phyloP scores from a whole-genome alignment of 2,888 invertebrate genomes.

The Gasteruption jaculator region DNA sequence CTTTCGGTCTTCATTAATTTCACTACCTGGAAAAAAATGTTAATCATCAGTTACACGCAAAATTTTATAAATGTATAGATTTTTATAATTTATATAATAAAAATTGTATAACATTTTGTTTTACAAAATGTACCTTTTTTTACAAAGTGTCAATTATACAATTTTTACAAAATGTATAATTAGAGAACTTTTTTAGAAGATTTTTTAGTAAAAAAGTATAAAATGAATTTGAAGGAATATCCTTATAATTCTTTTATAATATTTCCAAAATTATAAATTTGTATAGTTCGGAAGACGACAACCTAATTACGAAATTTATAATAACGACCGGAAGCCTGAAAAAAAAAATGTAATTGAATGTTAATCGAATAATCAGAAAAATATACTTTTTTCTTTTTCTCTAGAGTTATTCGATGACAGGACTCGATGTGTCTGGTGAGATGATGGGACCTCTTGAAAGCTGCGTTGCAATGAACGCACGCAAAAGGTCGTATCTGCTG shows the following conservation, averaged over 20 bases:
- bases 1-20: slow-evolving; percentile 39
- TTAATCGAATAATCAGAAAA: too few species aligned
- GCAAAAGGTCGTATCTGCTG: slow-evolving; percentile 44
- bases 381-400: slow-evolving; percentile 36
- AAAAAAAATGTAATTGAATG: background rate
- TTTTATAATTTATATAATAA: too few species aligned
- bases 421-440: slow-evolving; percentile 43
- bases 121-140: too few species aligned
- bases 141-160: too few species aligned
- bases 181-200: too few species aligned
- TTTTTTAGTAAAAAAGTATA: background rate
- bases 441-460: slow-evolving; percentile 45
- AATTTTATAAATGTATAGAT: slow-evolving; percentile 8
- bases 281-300: too few species aligned
- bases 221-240: background rate
- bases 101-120: too few species aligned
- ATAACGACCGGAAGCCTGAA: too few species aligned
- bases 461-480: slow-evolving; percentile 40
- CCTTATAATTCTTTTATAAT: background rate
- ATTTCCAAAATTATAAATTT: background rate
- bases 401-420: slow-evolving; percentile 37
- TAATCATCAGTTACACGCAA: slow-evolving; percentile 7
- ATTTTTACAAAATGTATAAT: too few species aligned
- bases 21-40: slow-evolving; percentile 28
- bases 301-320: too few species aligned